Evolutionary conservation across 1,140 invertebrate genomes (phyloP), one percentile per base, ranked within the genome.

Genomic region (Maconellicoccus hirsutus): DNA sequence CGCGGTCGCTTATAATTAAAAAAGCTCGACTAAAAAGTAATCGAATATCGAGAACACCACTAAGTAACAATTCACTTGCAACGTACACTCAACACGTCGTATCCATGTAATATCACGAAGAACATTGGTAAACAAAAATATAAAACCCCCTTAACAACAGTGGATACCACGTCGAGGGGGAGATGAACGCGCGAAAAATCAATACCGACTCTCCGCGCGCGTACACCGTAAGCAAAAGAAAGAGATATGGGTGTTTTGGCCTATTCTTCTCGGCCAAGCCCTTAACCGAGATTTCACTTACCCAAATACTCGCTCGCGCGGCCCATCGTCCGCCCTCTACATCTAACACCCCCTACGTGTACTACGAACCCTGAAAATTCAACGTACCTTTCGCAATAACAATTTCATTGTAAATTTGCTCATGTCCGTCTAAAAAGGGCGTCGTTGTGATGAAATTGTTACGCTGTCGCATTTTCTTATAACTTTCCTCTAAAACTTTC

Each of bases 51-150:
- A n/a, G n/a, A n/a, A n/a, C n/a, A n/a, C n/a, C n/a, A n/a, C n/a
- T n/a, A n/a, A n/a, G n/a, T n/a, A n/a, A n/a, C n/a, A n/a, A n/a
- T n/a, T n/a, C n/a, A n/a, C n/a, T 42, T 22, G 19, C 6, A 66
- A 66, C 21, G 25, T 25, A 23, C 25, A 66, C 61, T 66, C 61
- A 66, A 66, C 61, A 66, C 61, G 61, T 66, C 61, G 61, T 66
- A 66, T 66, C 61, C 61, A 66, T 66, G 61, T 26, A 66, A 23
- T 66, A 66, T 26, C 21, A 66, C 61, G 25, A 66, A 66, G 25
- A 10, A 66, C 61, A 66, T 66, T 66, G 61, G 61, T 66, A 66
- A 66, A 66, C 61, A 66, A 66, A 52, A 66, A 66, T 66, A 66
- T 19, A 66, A 66, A 66, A 52, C 42, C 42, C 42, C 42, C 42